These are phyloP conservation scores for Drosophila obscura DNA, from an alignment of 1,140 invertebrate genomes.

Conservation along the genomic window DNA sequence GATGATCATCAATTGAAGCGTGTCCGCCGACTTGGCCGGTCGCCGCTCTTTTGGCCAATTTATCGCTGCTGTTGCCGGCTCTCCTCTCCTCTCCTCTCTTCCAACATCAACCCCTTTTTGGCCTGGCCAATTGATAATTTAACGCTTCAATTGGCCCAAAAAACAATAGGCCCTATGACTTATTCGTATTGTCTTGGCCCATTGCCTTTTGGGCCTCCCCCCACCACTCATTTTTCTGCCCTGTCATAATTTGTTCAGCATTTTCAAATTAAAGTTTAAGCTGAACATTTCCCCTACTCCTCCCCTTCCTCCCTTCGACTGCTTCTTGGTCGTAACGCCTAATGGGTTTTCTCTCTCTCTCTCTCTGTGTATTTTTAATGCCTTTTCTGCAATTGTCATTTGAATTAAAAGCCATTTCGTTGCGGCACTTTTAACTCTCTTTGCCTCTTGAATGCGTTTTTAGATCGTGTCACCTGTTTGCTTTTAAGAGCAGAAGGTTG, in stretches of 20 bases:
- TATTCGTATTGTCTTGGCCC: constrained; percentile 34
- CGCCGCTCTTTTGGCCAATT: constrained; percentile 66
- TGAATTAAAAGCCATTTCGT: constrained; percentile 69
- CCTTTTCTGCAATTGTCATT: constrained; percentile 69
- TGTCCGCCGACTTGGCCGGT: constrained; percentile 52
- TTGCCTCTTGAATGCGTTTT: background rate
- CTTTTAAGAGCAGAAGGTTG: too few relatives aligned
- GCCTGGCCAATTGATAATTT: constrained; percentile 79
- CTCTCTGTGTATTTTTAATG: constrained; percentile 28
- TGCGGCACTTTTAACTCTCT: constrained; percentile 40
- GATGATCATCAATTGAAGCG: constrained; percentile 63
- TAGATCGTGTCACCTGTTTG: too few relatives aligned
- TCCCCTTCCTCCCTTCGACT: background rate
- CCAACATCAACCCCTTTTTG: constrained; percentile 28
- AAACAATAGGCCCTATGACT: constrained; percentile 46
- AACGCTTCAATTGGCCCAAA: constrained; percentile 76
- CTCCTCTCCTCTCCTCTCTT: background rate
- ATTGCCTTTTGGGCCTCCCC: constrained; percentile 28
- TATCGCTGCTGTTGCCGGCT: constrained; percentile 57
- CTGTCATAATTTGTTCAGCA: constrained; percentile 74
- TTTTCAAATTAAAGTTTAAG: constrained; percentile 56
- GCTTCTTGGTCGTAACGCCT: constrained; percentile 14
- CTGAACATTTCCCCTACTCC: background rate
- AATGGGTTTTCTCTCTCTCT: constrained; percentile 41
- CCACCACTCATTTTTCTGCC: constrained; percentile 35